Evolutionary conservation across 2,113 vertebrate genomes (phyloP).

Genomic region (Cyanoramphus novaezelandiae): DNA sequence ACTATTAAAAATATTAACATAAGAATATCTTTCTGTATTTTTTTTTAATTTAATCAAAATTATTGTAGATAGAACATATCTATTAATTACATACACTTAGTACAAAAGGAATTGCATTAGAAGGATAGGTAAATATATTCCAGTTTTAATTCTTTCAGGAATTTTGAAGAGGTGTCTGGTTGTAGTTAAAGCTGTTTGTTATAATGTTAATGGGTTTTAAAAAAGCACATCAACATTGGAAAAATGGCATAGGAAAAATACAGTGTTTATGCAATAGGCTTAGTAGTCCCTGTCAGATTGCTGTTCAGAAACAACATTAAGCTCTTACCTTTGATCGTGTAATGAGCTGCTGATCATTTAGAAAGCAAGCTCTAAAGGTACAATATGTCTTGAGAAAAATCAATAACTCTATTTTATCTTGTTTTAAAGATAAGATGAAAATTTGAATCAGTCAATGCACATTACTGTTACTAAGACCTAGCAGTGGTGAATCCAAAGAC

Average conservation of each 20-base stretch:
- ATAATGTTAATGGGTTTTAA: background rate
- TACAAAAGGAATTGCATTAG: background rate
- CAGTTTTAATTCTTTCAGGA: background rate
- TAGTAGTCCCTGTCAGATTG: background rate
- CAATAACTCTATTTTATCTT: background rate
- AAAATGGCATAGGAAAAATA: background rate
- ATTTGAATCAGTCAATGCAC: background rate
- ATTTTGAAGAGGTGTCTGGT: background rate
- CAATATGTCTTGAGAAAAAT: background rate
- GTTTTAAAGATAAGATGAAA: background rate
- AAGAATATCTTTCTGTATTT: background rate
- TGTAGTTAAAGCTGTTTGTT: background rate
- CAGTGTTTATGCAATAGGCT: background rate
- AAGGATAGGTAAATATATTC: background rate
- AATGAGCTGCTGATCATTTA: background rate
- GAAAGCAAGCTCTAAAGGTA: background rate
- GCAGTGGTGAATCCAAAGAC: background rate
- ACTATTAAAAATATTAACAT: background rate
- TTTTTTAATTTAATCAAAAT: background rate
- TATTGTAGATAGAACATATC: background rate
- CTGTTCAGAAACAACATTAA: background rate
- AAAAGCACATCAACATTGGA: background rate
- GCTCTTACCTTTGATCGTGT: constrained; percentile 23
- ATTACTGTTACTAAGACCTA: background rate
- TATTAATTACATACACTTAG: background rate